Evolutionary conservation across 2,888 invertebrate genomes (phyloP).

Genomic region (Spatulosminthurus flaviceps): DNA sequence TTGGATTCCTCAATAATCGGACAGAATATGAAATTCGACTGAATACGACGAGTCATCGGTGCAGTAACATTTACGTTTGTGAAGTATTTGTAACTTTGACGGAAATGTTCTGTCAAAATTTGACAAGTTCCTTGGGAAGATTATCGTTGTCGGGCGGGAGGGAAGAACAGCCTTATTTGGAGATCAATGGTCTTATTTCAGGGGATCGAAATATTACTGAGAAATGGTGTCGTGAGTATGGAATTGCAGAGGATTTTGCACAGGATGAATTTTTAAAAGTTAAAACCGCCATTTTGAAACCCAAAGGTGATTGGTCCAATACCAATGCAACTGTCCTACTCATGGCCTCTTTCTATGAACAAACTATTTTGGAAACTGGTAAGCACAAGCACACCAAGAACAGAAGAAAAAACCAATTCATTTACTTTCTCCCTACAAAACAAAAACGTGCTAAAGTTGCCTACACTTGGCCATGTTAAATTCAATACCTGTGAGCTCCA

Average conservation of each 20-base stretch:
- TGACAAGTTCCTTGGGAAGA: no score
- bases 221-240: slow-evolving; percentile 24
- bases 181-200: neutral
- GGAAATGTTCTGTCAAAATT: slow-evolving; percentile 19
- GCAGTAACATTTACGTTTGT: neutral
- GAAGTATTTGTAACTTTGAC: slow-evolving; percentile 12
- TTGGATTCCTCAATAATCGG: slow-evolving; percentile 22
- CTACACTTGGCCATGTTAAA: no score
- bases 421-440: no score
- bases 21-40: slow-evolving; percentile 16
- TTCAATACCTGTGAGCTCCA: no score
- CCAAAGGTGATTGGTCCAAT: slow-evolving; percentile 19
- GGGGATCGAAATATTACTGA: neutral
- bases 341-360: neutral
- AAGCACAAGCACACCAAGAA: neutral
- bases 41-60: neutral
- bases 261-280: slow-evolving; percentile 8
- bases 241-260: neutral
- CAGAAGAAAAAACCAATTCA: no score
- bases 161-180: neutral
- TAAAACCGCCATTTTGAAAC: neutral
- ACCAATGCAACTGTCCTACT: slow-evolving; percentile 20
- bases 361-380: slow-evolving; percentile 18
- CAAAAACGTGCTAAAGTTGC: no score
- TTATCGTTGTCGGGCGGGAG: no score